These are phyloP conservation scores for Panagrolaimus sp. DNA, from an alignment of 1,140 invertebrate species.

Conservation along the genomic window DNA sequence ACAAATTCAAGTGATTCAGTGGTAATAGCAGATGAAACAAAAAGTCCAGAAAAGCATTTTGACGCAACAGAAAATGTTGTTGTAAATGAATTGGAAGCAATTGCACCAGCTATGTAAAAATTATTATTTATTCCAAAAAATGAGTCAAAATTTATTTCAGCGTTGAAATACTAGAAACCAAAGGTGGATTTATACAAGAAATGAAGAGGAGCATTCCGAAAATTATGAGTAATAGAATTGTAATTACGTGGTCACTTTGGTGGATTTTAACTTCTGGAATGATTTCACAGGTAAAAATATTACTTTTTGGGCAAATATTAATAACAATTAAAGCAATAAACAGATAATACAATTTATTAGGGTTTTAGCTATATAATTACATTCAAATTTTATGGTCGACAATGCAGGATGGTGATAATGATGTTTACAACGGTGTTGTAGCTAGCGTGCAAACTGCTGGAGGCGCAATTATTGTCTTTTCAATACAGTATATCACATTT, in stretches of 20 bases:
- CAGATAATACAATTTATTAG: no score
- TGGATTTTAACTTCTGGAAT: conserved; percentile 74
- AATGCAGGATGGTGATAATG: conserved; percentile 28
- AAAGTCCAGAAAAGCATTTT: no score
- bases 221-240: conserved; percentile 68
- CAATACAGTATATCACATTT: conserved; percentile 61
- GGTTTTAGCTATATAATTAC: conserved; percentile 63
- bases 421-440: conserved; percentile 37
- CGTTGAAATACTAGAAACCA: no score
- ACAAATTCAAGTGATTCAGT: neutral
- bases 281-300: conserved; percentile 63
- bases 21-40: no score
- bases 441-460: conserved; percentile 38
- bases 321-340: no score
- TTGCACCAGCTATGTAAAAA: no score
- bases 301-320: no score
- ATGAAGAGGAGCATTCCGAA: conserved; percentile 36
- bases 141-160: no score
- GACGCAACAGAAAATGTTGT: no score
- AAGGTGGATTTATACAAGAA: neutral
- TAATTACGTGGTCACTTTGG: conserved; percentile 81
- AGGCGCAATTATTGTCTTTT: conserved; percentile 34
- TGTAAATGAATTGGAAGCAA: no score
- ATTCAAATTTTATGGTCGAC: conserved; percentile 72
- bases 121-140: no score